Evolutionary conservation across 2,888 invertebrate species (phyloP), one percentile per base, ranked within the genome.

Genomic region (Meiosimyza platycephala): DNA sequence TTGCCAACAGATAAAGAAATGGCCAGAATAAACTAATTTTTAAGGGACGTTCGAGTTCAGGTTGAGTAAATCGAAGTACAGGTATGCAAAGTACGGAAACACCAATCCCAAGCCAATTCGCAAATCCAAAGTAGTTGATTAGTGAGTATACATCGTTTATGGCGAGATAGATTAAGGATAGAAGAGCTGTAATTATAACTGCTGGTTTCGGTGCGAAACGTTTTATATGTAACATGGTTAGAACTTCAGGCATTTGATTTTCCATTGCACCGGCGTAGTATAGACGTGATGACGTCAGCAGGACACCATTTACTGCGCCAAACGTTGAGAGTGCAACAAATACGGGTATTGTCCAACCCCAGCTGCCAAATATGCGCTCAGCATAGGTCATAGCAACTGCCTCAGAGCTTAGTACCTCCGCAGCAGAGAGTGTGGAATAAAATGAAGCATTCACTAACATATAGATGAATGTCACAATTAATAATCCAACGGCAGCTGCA

Each of bases 301-400:
- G 90, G 76, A 98, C 97, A 74, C 99, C 99, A 86, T 99, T 99
- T 52, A 98, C 97, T 51, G 97, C 97, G 1, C 98, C 98, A 83
- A 98, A 98, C 2, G 98, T 97, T 0, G 97, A 97, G 51, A 97
- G 90, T 0, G 98, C 98, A 1, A 98, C 98, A 85, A 98, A 98
- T 33, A 99, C 93, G 3, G 99, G 99, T 85, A 99, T 98, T 71
- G 93, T 93, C 92, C 97, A 96, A 40, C 98, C 95, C 88, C 98
- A 92, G 79, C 92, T 90, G 0, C 98, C 97, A 86, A 97, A 99
- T 65, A 97, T 88, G 6, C 93, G 90, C 83, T 97, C 94, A 0
- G 98, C 97, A 87, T 97, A 99, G 6, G 96, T 95, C 87, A 99
- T 98, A n/a, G 99, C 99, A 0, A 99, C 99, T 1, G 99, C 99